Base-by-base conservation (phyloP, 2,888 invertebrate genomes). In the Acleris cristana region DNA sequence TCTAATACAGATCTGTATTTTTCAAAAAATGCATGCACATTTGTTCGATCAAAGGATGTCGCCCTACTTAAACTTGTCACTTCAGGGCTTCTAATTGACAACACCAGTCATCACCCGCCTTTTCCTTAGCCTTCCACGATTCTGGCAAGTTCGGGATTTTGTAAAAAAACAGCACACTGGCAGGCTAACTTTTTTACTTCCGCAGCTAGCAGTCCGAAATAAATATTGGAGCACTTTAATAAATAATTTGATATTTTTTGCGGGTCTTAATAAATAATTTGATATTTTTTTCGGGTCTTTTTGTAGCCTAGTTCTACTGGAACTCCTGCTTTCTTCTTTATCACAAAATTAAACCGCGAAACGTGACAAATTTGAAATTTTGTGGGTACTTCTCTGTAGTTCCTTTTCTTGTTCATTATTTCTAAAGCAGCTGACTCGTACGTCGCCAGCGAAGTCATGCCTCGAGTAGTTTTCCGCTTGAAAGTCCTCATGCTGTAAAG, bases 11-110 rank as follows among this genome's bases (percentile, higher is more conserved):
- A 10, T 26, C n/a, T 62, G 34, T 71, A 70, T 52, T 74, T 72
- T 44, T 72, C 68, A 64, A 72, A 74, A 72, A 73, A 70, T 18
- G 19, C 18, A 48, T 61, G 34, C 4, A 65, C 70, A 55, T 73
- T 72, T 23, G 59, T 49, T 23, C 60, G 63, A 63, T 73, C 64
- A 67, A 74, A 73, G 54, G 64, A 61, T n/a, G 72, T 73, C 21
- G 65, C 62, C 61, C 74, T 61, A 45, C 60, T 60, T 34, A 65
- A 65, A 65, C 65, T 65, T 51, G 58, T 64, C 30, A 52, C 57
- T 64, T 64, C 52, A 48, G 64, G 57, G 49, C 64, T 64, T 64
- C 64, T 56, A 34, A 64, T 64, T 23, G 64, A 64, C 34, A 64
- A 64, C 18, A 58, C 18, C 48, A 49, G n/a, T 58, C 58, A 58